phyloP scores from a whole-genome alignment of 1,140 invertebrate species.

The Drosophila rufa region DNA sequence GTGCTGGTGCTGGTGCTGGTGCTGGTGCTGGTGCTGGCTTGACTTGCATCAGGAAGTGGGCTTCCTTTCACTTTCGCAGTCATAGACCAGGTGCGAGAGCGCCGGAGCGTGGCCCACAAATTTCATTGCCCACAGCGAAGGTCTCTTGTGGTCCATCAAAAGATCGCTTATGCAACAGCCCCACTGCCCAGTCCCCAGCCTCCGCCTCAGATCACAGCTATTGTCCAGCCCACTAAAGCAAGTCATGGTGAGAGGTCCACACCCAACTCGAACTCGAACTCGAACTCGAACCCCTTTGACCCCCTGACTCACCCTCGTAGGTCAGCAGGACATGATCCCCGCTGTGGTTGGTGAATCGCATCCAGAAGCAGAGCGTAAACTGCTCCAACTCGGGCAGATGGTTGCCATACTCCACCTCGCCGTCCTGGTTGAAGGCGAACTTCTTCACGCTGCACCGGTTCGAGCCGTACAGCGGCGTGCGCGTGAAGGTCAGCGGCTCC shows the following conservation, averaged over 20 bases:
- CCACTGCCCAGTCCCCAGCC: background rate
- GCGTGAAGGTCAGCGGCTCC: conserved; percentile 43
- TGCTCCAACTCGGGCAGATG: conserved; percentile 91
- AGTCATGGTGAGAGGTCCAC: conserved; percentile 46
- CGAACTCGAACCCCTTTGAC: background rate
- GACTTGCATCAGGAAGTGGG: conserved; percentile 71
- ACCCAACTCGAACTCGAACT: too few relatives aligned
- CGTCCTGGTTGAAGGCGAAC: conserved; percentile 84
- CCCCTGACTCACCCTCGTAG: conserved; percentile 89
- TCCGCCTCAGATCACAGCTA: background rate
- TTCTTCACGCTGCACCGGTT: conserved; percentile 81
- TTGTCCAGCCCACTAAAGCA: conserved; percentile 6
- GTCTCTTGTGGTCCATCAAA: conserved; percentile 55
- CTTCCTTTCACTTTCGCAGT: conserved; percentile 82
- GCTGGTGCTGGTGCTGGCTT: too few relatives aligned
- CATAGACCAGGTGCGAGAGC: conserved; percentile 41
- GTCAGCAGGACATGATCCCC: conserved; percentile 93
- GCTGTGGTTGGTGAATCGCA: conserved; percentile 91
- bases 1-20: too few relatives aligned
- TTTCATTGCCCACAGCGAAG: conserved; percentile 60
- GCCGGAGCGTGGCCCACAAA: conserved; percentile 59
- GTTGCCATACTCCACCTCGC: conserved; percentile 88
- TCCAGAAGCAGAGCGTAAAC: conserved; percentile 93
- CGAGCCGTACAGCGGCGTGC: conserved; percentile 46
- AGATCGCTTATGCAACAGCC: conserved; percentile 43